Conservation (phyloP, 2,797 vertebrate species). For the Percopsis omiscomaycus region DNA sequence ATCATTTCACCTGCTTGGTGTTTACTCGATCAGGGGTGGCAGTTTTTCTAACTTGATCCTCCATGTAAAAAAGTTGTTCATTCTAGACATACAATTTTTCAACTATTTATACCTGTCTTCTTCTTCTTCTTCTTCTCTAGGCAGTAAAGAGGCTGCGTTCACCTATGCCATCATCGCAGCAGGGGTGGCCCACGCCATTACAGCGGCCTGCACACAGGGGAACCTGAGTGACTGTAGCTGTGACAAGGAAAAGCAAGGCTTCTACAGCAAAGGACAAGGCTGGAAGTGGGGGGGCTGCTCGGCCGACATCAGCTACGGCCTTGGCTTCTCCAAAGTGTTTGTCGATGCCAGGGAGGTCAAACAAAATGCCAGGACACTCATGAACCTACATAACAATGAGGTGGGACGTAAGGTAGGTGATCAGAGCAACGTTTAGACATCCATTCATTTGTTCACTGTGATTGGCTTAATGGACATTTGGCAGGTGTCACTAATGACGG, state of each 20-base stretch:
- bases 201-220: slow-evolving; percentile 92
- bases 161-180: slow-evolving; percentile 95
- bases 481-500: neutral
- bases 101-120: slow-evolving; percentile 23
- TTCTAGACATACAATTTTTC: neutral
- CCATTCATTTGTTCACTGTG: neutral
- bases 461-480: neutral
- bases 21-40: slow-evolving; percentile 10
- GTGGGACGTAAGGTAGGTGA: slow-evolving; percentile 92
- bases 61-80: neutral
- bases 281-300: slow-evolving; percentile 99
- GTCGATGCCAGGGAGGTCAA: slow-evolving; percentile 96
- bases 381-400: slow-evolving; percentile 98
- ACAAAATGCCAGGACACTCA: slow-evolving; percentile 92
- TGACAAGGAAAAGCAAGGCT: slow-evolving; percentile 96
- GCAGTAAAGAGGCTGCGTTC: slow-evolving; percentile 95
- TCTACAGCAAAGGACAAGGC: slow-evolving; percentile 91
- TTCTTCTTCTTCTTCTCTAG: slow-evolving; percentile 62
- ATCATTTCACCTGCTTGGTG: slow-evolving; percentile 11
- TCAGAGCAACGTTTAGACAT: neutral
- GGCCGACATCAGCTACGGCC: slow-evolving; percentile 92
- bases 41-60: neutral
- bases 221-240: slow-evolving; percentile 97
- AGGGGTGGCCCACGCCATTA: slow-evolving; percentile 93
- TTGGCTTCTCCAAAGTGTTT: slow-evolving; percentile 94